Evolutionary conservation across 2,797 vertebrate species (phyloP).

Genomic region (Paramormyrops hopkinsi): DNA sequence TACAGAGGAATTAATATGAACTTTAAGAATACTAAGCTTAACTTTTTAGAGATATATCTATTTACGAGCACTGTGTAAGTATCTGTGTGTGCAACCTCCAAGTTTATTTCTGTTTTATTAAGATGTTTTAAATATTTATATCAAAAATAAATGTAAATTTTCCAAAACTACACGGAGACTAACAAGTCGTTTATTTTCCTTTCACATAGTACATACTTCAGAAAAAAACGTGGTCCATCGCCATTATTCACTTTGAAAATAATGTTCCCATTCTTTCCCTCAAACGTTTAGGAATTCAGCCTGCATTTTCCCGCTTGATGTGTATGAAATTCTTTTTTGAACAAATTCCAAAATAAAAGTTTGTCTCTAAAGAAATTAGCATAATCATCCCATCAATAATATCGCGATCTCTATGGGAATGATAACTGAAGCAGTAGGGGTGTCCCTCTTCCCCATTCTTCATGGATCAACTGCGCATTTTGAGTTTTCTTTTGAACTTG

Average conservation of each 20-base stretch:
- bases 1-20: background rate
- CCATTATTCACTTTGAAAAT: conserved; percentile 70
- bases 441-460: conserved; percentile 91
- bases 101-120: background rate
- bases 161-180: conserved; percentile 34
- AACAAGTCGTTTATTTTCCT: conserved; percentile 46
- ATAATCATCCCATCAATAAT: conserved; percentile 92
- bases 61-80: background rate
- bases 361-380: conserved; percentile 81
- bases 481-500: conserved; percentile 95
- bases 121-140: conserved; percentile 14
- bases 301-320: conserved; percentile 73
- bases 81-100: background rate
- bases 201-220: conserved; percentile 55
- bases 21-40: background rate
- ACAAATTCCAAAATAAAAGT: conserved; percentile 77
- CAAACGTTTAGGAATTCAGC: conserved; percentile 78
- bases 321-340: conserved; percentile 81
- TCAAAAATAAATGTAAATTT: conserved; percentile 15
- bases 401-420: conserved; percentile 89
- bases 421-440: conserved; percentile 86
- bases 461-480: conserved; percentile 89
- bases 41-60: background rate
- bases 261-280: conserved; percentile 69
- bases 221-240: conserved; percentile 49